Conservation (phyloP, 2,888 invertebrate genomes). For the Diadegma fenestrale region DNA sequence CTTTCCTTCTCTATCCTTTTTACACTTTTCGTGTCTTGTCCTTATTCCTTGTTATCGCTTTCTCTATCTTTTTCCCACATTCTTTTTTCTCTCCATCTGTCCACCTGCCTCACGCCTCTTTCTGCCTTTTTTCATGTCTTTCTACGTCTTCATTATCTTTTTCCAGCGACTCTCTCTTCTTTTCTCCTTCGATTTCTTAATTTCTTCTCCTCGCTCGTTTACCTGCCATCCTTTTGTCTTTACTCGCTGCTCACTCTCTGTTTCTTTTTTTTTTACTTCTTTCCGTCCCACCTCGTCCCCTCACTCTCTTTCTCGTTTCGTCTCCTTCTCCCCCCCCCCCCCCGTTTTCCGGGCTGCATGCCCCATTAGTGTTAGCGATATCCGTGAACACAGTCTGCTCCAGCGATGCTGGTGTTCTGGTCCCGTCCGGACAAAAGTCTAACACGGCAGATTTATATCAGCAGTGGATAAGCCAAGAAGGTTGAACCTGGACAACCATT, state of each 20-base stretch:
- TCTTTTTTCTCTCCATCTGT: background rate
- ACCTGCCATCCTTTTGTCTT: background rate
- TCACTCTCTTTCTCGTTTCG: background rate
- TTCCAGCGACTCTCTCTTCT: background rate
- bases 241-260: no score
- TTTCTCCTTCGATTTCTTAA: background rate
- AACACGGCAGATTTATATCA: slow-evolving; percentile 70
- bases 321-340: background rate
- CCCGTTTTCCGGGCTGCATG: background rate
- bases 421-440: slow-evolving; percentile 42
- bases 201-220: background rate
- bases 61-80: background rate
- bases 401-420: slow-evolving; percentile 37
- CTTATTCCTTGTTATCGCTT: background rate
- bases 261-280: background rate
- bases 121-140: background rate
- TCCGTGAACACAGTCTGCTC: slow-evolving; percentile 10
- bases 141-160: background rate
- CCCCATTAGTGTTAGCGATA: slow-evolving; percentile 32
- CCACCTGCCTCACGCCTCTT: background rate
- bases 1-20: background rate
- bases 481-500: slow-evolving; percentile 56
- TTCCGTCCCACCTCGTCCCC: no score
- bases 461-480: slow-evolving; percentile 67
- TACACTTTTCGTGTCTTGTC: background rate